phyloP scores from a whole-genome alignment of 1,140 invertebrate genomes.

The Dreissena rostriformis region DNA sequence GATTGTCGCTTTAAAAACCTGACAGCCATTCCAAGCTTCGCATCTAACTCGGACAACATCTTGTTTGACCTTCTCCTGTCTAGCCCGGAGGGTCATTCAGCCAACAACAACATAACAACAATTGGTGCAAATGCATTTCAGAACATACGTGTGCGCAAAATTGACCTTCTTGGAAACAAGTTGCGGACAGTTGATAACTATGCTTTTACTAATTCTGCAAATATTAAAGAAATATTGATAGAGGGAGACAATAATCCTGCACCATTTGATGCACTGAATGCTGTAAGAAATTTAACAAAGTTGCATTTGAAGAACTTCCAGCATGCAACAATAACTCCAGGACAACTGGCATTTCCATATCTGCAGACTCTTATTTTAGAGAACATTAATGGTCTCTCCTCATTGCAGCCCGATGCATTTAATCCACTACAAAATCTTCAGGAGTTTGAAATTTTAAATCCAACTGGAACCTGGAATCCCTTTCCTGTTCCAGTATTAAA shows the following conservation, averaged over 20 bases:
- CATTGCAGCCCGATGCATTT: slow-evolving; percentile 45
- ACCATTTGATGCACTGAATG: slow-evolving; percentile 38
- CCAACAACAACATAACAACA: slow-evolving; percentile 59
- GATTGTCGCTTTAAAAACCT: slow-evolving; percentile 42
- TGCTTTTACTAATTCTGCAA: slow-evolving; percentile 60
- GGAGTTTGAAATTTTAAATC: slow-evolving; percentile 37
- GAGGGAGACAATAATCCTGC: slow-evolving; percentile 46
- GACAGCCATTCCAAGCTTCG: slow-evolving; percentile 38
- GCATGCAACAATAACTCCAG: neutral
- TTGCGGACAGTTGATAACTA: slow-evolving; percentile 37
- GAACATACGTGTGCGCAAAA: slow-evolving; percentile 62
- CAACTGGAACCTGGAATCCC: too few relatives aligned
- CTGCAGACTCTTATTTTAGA: slow-evolving; percentile 58
- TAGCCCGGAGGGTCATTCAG: too few relatives aligned
- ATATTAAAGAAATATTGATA: slow-evolving; percentile 61
- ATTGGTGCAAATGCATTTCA: slow-evolving; percentile 68
- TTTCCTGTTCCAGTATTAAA: too few relatives aligned
- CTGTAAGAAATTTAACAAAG: slow-evolving; percentile 57
- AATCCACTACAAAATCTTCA: slow-evolving; percentile 53
- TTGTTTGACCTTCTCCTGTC: too few relatives aligned
- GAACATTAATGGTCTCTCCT: slow-evolving; percentile 34
- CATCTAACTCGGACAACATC: neutral
- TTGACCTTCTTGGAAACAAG: slow-evolving; percentile 63
- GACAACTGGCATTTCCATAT: slow-evolving; percentile 47
- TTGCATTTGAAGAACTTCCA: slow-evolving; percentile 65